Evolutionary conservation across 2,888 invertebrate genomes (phyloP), one percentile per base, ranked within the genome.

Genomic region (Leptinotarsa peninsularis): DNA sequence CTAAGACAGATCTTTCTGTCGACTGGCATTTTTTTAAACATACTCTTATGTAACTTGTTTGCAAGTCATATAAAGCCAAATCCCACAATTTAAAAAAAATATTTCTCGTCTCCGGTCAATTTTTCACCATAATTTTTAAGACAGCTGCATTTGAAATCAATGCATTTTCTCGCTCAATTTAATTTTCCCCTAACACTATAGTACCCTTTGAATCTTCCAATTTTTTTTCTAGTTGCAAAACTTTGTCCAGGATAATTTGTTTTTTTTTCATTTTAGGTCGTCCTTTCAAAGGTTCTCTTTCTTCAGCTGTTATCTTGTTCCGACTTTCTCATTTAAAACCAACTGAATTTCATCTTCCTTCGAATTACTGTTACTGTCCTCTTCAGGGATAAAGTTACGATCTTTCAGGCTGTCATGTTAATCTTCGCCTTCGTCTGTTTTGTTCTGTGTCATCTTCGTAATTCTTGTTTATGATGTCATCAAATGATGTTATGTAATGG

Each of bases 221-320:
- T 71, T 77, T 77, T 54, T 27, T 77, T 77, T 75, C 73, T 77
- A 4, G 33, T 63, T 27, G 63, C 63, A 27, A 27, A 17, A 21
- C 74, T 78, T 72, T 78, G 76, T 67, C 76, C 76, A 23, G 78
- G 76, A 76, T 67, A 78, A 69, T 78, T 78, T 21, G 58, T 71
- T 56, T 66, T 73, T 71, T 33, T 73, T 76, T 74, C 71, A 67
- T 76, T 63, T 76, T 78, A 67, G 78, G 71, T 33, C 72, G 70
- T 56, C 74, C 72, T 74, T 67, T 69, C 71, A 70, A 69, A 68
- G 50, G 63, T 68, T 74, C 66, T 33, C 49, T 73, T 73, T 58
- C 66, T 60, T 70, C 23, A 70, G 58, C 58, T 60, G 49, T 23
- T 70, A 17, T 17, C 69, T 69, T 52, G 49, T 69, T 60, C 52